Conservation (phyloP, 2,797 vertebrate genomes). For the Columba guinea region DNA sequence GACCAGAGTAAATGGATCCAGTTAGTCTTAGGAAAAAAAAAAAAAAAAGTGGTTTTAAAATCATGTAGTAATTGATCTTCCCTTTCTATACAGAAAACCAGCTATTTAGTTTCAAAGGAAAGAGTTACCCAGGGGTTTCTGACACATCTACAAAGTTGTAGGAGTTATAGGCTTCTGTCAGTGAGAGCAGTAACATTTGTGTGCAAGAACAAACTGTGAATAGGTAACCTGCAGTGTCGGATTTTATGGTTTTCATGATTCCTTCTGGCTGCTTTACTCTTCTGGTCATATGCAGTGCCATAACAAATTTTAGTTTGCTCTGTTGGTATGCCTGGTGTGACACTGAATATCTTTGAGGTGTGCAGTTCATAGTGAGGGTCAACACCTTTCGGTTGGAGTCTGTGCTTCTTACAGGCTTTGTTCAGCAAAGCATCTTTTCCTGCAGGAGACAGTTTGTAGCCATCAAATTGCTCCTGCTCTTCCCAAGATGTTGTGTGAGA, state of each 20-base stretch:
- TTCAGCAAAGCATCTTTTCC: not conserved
- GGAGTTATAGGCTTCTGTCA: not conserved
- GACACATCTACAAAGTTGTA: not conserved
- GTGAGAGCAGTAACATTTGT: not conserved
- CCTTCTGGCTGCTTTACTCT: not conserved
- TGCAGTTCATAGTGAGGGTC: not conserved
- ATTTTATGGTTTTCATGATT: not conserved
- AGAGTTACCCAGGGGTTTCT: not conserved
- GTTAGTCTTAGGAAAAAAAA: not conserved
- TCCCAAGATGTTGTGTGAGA: not conserved
- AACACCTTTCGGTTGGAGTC: not conserved
- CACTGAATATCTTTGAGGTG: not conserved
- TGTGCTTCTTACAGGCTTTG: not conserved
- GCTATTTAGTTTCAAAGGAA: constrained; percentile 17
- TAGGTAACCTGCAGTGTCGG: not conserved
- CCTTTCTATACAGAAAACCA: not conserved
- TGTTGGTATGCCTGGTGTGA: not conserved
- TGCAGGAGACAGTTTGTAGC: not conserved
- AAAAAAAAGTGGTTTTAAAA: not conserved
- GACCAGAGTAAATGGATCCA: not conserved
- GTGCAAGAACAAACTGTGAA: not conserved
- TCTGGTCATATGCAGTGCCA: not conserved
- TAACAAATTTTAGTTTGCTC: not conserved
- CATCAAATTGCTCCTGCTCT: not conserved
- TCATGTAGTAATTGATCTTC: constrained; percentile 24